phyloP scores from a whole-genome alignment of 2,113 vertebrate species.

The Laticauda laticaudata region DNA sequence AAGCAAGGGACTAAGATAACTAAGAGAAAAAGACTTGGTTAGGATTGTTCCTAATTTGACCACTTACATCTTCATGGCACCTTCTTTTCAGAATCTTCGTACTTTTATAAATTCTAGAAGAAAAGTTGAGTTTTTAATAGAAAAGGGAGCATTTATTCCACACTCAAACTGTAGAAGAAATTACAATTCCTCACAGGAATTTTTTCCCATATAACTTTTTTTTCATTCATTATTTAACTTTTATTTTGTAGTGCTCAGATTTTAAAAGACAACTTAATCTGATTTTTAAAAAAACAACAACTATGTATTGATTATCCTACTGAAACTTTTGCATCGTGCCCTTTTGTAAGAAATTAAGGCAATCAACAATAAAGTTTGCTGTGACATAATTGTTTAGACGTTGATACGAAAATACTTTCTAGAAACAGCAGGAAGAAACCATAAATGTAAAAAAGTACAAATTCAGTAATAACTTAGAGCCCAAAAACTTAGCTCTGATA shows the following conservation, averaged over 20 bases:
- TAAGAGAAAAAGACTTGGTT: neutral
- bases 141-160: neutral
- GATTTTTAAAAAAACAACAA: neutral
- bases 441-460: neutral
- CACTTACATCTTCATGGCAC: neutral
- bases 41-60: neutral
- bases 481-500: neutral
- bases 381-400: neutral
- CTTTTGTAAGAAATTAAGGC: neutral
- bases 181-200: neutral
- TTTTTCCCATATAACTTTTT: neutral
- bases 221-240: neutral
- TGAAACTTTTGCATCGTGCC: neutral
- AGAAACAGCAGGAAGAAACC: neutral
- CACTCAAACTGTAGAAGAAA: neutral
- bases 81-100: neutral
- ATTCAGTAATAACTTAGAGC: neutral
- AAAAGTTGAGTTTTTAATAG: neutral
- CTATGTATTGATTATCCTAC: neutral
- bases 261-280: neutral
- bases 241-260: slow-evolving; percentile 3
- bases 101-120: neutral
- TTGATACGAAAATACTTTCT: neutral
- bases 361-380: neutral
- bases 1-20: neutral